These are phyloP conservation scores for Pseudorasbora parva DNA, from an alignment of 2,113 vertebrate genomes.

Conservation along the genomic window DNA sequence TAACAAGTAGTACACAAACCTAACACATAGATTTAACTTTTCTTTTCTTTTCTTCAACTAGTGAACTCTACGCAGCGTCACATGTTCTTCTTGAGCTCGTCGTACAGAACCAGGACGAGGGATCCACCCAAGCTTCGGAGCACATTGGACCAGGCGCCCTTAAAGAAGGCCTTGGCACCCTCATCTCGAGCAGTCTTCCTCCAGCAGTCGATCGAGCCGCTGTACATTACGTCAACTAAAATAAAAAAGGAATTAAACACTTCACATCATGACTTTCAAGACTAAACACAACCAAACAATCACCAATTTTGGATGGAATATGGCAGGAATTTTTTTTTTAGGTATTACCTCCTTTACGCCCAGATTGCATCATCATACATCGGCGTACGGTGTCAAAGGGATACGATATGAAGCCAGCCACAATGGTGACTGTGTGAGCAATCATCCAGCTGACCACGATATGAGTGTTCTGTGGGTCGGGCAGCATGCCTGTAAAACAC, in stretches of 20 bases:
- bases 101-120: slow-evolving; percentile 94
- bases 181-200: slow-evolving; percentile 89
- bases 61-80: slow-evolving; percentile 56
- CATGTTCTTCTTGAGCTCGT: slow-evolving; percentile 91
- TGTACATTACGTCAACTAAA: slow-evolving; percentile 94
- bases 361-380: slow-evolving; percentile 98
- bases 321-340: background rate
- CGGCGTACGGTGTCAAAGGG: slow-evolving; percentile 93
- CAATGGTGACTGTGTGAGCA: slow-evolving; percentile 86
- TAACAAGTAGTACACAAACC: background rate
- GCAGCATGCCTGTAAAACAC: slow-evolving; percentile 86
- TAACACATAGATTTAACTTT: background rate
- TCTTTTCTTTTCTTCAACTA: too few relatives aligned
- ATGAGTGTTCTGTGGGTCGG: slow-evolving; percentile 89
- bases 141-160: slow-evolving; percentile 95
- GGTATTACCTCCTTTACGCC: slow-evolving; percentile 87
- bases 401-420: slow-evolving; percentile 88
- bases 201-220: slow-evolving; percentile 93
- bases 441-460: slow-evolving; percentile 97
- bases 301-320: background rate
- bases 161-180: slow-evolving; percentile 92
- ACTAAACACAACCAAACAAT: background rate
- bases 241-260: background rate
- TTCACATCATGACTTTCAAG: background rate
- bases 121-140: slow-evolving; percentile 93